Percentiles rank a stretch among this genome's conserved stretches.
Evolutionary conservation across 2,113 vertebrate genomes (phyloP).

Genomic region (Clarias macrocephalus): DNA sequence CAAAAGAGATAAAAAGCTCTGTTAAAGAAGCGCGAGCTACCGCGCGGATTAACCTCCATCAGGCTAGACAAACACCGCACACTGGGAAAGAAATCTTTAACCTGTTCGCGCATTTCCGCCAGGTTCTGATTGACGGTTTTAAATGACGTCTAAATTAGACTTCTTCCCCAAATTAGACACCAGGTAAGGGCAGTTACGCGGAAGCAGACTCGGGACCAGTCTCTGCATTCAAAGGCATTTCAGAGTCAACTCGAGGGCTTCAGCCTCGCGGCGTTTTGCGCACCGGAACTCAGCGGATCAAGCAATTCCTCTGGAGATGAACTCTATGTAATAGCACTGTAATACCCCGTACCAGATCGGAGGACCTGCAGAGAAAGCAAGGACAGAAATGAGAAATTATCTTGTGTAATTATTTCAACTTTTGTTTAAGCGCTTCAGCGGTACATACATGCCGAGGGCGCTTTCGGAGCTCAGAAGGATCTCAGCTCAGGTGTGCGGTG

Average conservation of each 20-base stretch:
- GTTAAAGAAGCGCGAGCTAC: slow-evolving; percentile 51
- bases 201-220: slow-evolving; percentile 11
- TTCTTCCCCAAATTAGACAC: background rate
- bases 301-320: slow-evolving; percentile 3
- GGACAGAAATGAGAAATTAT: background rate
- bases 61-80: background rate
- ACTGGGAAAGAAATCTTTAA: background rate
- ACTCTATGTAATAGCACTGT: background rate
- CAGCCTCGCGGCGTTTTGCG: slow-evolving; percentile 5
- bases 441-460: slow-evolving; percentile 36
- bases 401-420: background rate
- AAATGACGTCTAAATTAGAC: slow-evolving; percentile 1
- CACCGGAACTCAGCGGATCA: background rate
- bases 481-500: slow-evolving; percentile 37
- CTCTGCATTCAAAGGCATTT: background rate
- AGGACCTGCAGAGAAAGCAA: background rate
- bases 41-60: slow-evolving; percentile 48
- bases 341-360: background rate
- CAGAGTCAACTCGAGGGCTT: background rate
- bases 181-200: slow-evolving; percentile 32
- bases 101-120: background rate
- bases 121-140: background rate
- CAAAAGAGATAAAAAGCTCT: slow-evolving; percentile 63
- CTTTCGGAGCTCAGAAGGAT: slow-evolving; percentile 29
- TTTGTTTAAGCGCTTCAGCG: background rate